Conservation (phyloP, 2,113 vertebrate species). For the Ibidorhyncha struthersii region DNA sequence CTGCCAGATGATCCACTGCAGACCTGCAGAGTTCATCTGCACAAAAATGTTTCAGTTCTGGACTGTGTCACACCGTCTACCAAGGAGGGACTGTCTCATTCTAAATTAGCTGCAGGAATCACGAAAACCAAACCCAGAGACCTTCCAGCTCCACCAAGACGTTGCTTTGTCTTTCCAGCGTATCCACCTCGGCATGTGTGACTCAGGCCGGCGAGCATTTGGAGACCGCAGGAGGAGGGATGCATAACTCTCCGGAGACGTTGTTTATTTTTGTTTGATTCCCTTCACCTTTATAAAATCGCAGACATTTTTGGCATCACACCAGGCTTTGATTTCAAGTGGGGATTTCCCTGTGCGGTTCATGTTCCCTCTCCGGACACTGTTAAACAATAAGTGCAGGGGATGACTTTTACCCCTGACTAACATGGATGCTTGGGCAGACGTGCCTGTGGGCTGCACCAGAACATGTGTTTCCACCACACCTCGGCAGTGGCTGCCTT, state of each 20-base stretch:
- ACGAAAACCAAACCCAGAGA: not conserved
- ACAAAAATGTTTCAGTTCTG: not conserved
- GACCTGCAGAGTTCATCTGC: not conserved
- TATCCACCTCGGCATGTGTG: not conserved
- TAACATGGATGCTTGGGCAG: not conserved
- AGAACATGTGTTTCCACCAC: not conserved
- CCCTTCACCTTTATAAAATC: not conserved
- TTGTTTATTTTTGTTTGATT: not conserved
- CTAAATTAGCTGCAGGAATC: conserved; percentile 8
- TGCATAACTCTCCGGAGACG: accelerated
- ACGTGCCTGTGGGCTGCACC: not conserved
- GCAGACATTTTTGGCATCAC: not conserved
- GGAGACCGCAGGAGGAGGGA: not conserved
- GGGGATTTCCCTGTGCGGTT: conserved; percentile 21
- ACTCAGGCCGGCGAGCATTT: not conserved
- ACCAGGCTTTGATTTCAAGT: conserved; percentile 1
- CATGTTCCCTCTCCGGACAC: not conserved
- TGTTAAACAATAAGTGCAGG: not conserved
- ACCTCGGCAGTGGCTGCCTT: not conserved
- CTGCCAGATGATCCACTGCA: conserved; percentile 3
- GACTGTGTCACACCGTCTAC: not conserved
- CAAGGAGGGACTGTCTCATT: not conserved
- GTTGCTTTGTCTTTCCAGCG: not conserved
- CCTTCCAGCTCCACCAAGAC: not conserved
- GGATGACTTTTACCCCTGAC: not conserved